phyloP scores from a whole-genome alignment of 2,888 invertebrate species.

The Polydrusus cervinus region DNA sequence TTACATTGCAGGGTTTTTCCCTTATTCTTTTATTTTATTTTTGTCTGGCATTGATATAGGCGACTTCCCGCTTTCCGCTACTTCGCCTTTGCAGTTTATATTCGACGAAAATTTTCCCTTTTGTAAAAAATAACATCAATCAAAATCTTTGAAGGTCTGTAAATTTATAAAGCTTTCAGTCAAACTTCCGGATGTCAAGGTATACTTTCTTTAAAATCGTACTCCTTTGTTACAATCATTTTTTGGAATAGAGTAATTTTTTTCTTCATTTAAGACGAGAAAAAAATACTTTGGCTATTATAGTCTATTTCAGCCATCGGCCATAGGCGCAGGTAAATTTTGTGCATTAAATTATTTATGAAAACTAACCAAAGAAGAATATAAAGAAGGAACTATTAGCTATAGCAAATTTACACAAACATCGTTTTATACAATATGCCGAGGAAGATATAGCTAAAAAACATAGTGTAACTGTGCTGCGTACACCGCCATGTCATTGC shows the following conservation, averaged over 20 bases:
- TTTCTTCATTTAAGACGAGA: neutral
- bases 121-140: conserved; percentile 47
- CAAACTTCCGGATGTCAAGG: conserved; percentile 39
- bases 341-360: too few species aligned
- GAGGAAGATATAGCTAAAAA: too few species aligned
- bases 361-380: too few species aligned
- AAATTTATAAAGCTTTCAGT: conserved; percentile 49
- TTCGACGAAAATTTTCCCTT: conserved; percentile 42
- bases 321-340: too few species aligned
- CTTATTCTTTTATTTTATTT: conserved; percentile 37
- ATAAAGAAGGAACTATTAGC: too few species aligned
- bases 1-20: conserved; percentile 29
- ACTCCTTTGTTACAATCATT: neutral
- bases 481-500: too few species aligned
- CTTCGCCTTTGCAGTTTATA: conserved; percentile 45
- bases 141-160: conserved; percentile 50
- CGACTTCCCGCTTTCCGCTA: conserved; percentile 46
- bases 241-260: neutral
- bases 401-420: too few species aligned
- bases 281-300: neutral
- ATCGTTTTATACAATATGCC: too few species aligned
- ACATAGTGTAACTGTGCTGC: too few species aligned
- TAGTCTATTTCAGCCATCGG: too few species aligned
- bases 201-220: conserved; percentile 19
- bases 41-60: conserved; percentile 43